phyloP scores from a whole-genome alignment of 2,797 vertebrate genomes.

The Scleropages formosus region DNA sequence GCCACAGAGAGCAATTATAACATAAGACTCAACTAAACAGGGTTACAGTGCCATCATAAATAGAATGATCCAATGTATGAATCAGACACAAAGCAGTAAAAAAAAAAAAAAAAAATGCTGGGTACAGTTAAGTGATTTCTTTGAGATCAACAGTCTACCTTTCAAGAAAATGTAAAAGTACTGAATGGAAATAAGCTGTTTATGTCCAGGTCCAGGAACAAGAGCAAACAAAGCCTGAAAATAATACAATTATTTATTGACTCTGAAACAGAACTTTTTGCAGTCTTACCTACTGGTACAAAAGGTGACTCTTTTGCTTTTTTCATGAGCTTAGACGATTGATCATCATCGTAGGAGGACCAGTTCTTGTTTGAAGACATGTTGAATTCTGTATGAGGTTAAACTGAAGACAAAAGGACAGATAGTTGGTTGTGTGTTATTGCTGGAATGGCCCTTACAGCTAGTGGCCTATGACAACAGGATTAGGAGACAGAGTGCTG shows the following conservation, averaged over 20 bases:
- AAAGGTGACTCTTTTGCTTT: slow-evolving; percentile 65
- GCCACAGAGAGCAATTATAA: background rate
- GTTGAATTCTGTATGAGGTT: background rate
- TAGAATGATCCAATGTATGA: background rate
- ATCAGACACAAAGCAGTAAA: slow-evolving; percentile 24
- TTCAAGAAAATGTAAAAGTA: too few species aligned
- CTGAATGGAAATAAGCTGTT: background rate
- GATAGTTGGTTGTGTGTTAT: too few species aligned
- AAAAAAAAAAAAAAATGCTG: background rate
- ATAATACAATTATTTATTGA: background rate
- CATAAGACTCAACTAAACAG: background rate
- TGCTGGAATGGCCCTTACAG: too few species aligned
- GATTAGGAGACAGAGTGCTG: too few species aligned
- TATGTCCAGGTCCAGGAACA: background rate
- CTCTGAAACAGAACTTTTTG: background rate
- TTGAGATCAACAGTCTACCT: too few species aligned
- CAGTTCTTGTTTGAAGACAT: slow-evolving; percentile 59
- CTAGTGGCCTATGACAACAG: too few species aligned
- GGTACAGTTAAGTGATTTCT: slow-evolving; percentile 13
- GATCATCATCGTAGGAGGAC: slow-evolving; percentile 49
- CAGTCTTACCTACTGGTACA: slow-evolving; percentile 62
- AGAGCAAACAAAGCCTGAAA: background rate
- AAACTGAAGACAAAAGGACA: background rate
- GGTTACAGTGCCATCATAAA: background rate
- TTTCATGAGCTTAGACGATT: slow-evolving; percentile 56